Conservation (phyloP, 64 coral and sea anemone species). For the Cladopsammia gracilis region DNA sequence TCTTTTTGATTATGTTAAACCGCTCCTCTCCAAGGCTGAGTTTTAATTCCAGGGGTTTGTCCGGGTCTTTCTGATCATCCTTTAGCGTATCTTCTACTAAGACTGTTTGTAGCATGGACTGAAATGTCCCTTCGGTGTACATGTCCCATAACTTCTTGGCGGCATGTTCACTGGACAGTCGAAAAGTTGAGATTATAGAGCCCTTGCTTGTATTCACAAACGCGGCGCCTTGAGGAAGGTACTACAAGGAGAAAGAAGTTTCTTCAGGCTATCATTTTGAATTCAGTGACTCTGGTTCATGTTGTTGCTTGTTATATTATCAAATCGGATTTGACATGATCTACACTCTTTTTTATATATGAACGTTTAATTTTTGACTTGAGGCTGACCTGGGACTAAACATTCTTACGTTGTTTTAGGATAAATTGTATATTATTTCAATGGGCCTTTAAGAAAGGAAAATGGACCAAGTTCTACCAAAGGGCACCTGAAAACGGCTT, state of each 20-base stretch:
- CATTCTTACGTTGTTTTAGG: too few species aligned
- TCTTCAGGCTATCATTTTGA: neutral
- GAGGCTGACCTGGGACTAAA: too few species aligned
- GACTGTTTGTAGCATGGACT: neutral
- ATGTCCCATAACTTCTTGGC: constrained; percentile 64
- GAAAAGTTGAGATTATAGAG: constrained; percentile 34
- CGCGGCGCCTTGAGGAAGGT: constrained; percentile 62
- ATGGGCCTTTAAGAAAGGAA: too few species aligned
- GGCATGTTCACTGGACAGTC: constrained; percentile 64
- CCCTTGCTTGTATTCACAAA: constrained; percentile 37
- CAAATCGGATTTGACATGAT: too few species aligned
- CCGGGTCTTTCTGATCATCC: neutral
- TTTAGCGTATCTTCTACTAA: constrained; percentile 3
- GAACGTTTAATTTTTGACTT: too few species aligned
- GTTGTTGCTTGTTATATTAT: too few species aligned
- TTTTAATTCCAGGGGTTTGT: neutral
- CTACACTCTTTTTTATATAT: too few species aligned
- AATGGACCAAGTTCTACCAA: too few species aligned
- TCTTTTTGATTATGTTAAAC: constrained; percentile 8
- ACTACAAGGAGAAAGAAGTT: neutral
- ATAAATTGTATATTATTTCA: too few species aligned
- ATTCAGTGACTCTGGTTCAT: too few species aligned
- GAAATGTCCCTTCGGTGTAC: constrained; percentile 30
- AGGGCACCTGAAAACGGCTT: too few species aligned
- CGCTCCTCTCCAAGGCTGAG: neutral